Evolutionary conservation across 2,888 invertebrate genomes (phyloP).

Genomic region (Sinohyriopsis cumingii): DNA sequence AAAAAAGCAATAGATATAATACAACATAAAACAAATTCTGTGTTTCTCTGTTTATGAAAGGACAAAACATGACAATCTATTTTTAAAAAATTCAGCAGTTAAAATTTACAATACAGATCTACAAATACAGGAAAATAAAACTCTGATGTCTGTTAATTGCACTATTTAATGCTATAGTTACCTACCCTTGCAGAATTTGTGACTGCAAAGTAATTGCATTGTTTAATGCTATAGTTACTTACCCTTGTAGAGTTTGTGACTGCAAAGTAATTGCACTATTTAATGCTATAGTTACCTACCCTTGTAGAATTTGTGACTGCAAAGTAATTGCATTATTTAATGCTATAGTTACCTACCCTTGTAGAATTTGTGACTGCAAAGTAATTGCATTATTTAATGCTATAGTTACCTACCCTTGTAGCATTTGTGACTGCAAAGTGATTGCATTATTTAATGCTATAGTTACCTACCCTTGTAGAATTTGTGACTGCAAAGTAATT

Average conservation of each 20-base stretch:
- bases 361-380: constrained; percentile 95
- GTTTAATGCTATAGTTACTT: too few species aligned
- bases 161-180: not conserved
- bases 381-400: too few species aligned
- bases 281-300: constrained; percentile 76
- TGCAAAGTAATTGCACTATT: constrained; percentile 93
- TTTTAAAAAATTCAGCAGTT: too few species aligned
- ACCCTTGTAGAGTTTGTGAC: constrained; percentile 93
- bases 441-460: too few species aligned
- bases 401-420: constrained; percentile 79
- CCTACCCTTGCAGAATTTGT: constrained; percentile 90
- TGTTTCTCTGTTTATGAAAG: too few species aligned
- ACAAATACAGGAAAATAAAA: too few species aligned
- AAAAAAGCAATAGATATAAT: too few species aligned
- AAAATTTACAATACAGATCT: too few species aligned
- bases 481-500: constrained; percentile 95
- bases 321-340: too few species aligned
- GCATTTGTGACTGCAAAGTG: constrained; percentile 95
- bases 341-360: constrained; percentile 78
- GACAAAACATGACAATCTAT: too few species aligned
- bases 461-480: constrained; percentile 82
- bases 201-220: constrained; percentile 92
- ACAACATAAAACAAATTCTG: too few species aligned
- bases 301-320: constrained; percentile 93
- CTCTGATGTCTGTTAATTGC: too few species aligned